These are phyloP conservation scores for Poeciliopsis presidionis DNA, from an alignment of 2,797 vertebrate species.

Conservation along the genomic window DNA sequence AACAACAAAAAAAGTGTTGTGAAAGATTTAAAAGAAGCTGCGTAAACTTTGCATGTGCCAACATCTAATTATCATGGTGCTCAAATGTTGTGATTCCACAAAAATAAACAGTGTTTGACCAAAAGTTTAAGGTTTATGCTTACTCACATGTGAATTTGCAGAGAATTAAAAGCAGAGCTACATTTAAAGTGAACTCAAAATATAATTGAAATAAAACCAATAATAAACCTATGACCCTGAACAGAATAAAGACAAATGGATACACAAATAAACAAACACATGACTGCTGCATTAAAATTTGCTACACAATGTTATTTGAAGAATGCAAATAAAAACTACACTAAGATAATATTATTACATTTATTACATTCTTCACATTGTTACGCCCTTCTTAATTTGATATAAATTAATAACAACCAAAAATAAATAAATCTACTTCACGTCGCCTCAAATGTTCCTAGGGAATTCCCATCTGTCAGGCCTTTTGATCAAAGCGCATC, in stretches of 20 bases:
- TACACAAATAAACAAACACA: neutral
- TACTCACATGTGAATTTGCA: neutral
- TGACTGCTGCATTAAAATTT: neutral
- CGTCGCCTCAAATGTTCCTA: slow-evolving; percentile 37
- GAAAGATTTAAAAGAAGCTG: slow-evolving; percentile 6
- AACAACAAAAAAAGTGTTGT: neutral
- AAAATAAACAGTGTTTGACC: neutral
- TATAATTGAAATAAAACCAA: neutral
- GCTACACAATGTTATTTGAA: neutral
- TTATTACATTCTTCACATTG: slow-evolving; percentile 18
- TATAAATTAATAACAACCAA: slow-evolving; percentile 31
- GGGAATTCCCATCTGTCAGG: slow-evolving; percentile 67
- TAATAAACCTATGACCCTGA: neutral
- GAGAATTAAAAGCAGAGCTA: neutral
- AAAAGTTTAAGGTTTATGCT: neutral
- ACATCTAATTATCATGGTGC: slow-evolving; percentile 3
- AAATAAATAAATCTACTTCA: slow-evolving; percentile 32
- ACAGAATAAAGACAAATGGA: neutral
- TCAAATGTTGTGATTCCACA: neutral
- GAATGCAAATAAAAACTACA: slow-evolving; percentile 5
- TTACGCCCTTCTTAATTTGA: slow-evolving; percentile 39
- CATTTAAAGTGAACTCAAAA: neutral
- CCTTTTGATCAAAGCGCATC: slow-evolving; percentile 49
- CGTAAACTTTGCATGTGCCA: neutral
- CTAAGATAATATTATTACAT: slow-evolving; percentile 3